Conservation (phyloP, 2,888 invertebrate species). For the Diloba caeruleocephala region DNA sequence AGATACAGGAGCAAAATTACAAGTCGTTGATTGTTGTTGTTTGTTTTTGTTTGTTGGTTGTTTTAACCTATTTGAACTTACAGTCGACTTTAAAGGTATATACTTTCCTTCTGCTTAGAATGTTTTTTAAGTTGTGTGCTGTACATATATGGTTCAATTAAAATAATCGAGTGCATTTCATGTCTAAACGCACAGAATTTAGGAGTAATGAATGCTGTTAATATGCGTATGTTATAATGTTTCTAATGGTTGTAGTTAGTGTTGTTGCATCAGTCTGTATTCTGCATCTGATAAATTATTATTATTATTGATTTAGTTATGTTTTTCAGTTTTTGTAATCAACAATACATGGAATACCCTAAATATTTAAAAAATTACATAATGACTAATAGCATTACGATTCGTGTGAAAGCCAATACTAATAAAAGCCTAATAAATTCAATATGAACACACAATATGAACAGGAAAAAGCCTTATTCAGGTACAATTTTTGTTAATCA, state of each 20-base stretch:
- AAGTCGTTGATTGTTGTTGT: not conserved
- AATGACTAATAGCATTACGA: slow-evolving; percentile 1
- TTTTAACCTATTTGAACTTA: not conserved
- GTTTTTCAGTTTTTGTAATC: no score
- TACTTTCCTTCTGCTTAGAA: not conserved
- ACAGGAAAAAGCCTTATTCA: not conserved
- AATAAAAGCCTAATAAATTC: slow-evolving; percentile 15
- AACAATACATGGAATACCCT: not conserved
- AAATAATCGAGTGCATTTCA: slow-evolving; percentile 15
- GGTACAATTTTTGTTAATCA: slow-evolving; percentile 11
- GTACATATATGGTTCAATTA: slow-evolving; percentile 12
- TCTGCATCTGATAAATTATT: not conserved
- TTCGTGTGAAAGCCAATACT: not conserved
- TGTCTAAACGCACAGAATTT: slow-evolving; percentile 44
- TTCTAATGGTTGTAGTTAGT: slow-evolving; percentile 35
- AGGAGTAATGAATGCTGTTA: slow-evolving; percentile 42
- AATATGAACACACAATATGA: no score
- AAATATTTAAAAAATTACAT: not conserved
- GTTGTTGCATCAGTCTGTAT: slow-evolving; percentile 19
- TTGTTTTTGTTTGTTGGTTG: not conserved
- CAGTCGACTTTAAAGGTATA: fast-evolving
- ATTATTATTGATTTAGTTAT: slow-evolving; percentile 7
- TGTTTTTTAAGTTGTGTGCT: no score
- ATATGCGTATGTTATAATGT: slow-evolving; percentile 42
- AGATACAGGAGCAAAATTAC: not conserved